Base-by-base conservation (phyloP, 1,140 invertebrate species). In the Scaptomyza hsui region DNA sequence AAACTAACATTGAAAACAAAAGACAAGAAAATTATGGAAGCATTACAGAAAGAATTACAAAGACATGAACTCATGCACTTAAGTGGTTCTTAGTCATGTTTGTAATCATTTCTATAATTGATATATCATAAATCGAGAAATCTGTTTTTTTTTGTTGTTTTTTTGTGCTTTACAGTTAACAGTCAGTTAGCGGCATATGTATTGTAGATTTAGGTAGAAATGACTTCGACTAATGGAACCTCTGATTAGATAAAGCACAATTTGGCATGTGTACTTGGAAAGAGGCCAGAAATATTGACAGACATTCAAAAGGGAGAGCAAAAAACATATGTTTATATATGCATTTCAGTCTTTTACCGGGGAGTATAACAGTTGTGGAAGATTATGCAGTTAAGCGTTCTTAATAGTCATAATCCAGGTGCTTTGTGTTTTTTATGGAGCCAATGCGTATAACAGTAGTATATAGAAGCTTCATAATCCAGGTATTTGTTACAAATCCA, bases 61-160 rank as follows among this genome's bases (percentile, higher is more conserved):
- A 70, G 32, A 48, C 60, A 64, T 74, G 48, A 74, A 60, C 53
- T 74, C 67, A 74, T 64, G 26, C 37, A 13, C 21, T 13, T 10
- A 51, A 60, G 44, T 45, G 18, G 9, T 18, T 21, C 35, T 35
- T 44, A 45, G 13, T 61, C 26, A 61, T 18, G 37, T 26, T 44
- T n/a, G 32, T 57, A 65, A 69, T 77, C 77, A 81, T 65, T 62
- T 44, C 59, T 68, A 67, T 68, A 64, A 63, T 65, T 64, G 60
- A 71, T 53, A 56, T 44, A 45, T 42, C 32, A 41, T 55, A 57
- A 70, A 57, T 64, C 29, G 13, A 2, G 24, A 65, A 45, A 15
- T 21, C 44, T 26, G 35, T 19, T 41, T 6, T 10, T 55, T 18
- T 15, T 19, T 41, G 12, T 10, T 55, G n/a, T 15, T 39, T 19